Evolutionary conservation across 2,888 invertebrate genomes (phyloP), one percentile per base, ranked within the genome.

Genomic region (Heliothis peltigera): DNA sequence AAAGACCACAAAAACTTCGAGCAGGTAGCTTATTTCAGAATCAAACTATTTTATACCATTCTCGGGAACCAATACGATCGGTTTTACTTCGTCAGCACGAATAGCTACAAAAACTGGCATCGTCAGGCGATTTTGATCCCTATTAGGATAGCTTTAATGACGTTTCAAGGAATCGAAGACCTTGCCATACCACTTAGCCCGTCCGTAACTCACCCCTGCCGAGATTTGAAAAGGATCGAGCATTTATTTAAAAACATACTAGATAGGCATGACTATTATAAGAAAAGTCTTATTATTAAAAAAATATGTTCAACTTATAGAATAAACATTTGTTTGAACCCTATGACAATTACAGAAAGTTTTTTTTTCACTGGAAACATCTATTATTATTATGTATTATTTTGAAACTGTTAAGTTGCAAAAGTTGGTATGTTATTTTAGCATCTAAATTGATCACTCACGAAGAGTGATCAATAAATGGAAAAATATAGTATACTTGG

Each of bases 1-100:
- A 91, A 90, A 92, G 86, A 91, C 84, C 87, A 93, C 90, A 93
- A 93, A 93, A 93, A 91, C 89, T 82, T 69, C 71, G 84, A 89
- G 91, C 93, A 94, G 94, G 94, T 93, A 93, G 91, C 85, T 79
- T 83, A 81, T 74, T 74, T 77, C 77, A 82, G 79, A 79, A 74
- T 80, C 88, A 86, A 85, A 82, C 89, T 87, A 91, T 91, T 92
- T 88, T 88, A 85, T 88, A 90, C 92, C 87, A 87, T 91, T 87
- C 82, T 75, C 70, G 71, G 84, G 84, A 85, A 85, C 73, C 75
- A 82, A 91, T 90, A 94, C 86, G 87, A 91, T 89, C 87, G 88
- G 89, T 91, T 92, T 93, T 90, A 74, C 88, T 75, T 86, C 85
- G 79, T 79, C 80, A 81, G 81, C 78, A 79, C 70, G 70, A 81